phyloP scores from a whole-genome alignment of 2,888 invertebrate genomes.

The Myathropa florea region DNA sequence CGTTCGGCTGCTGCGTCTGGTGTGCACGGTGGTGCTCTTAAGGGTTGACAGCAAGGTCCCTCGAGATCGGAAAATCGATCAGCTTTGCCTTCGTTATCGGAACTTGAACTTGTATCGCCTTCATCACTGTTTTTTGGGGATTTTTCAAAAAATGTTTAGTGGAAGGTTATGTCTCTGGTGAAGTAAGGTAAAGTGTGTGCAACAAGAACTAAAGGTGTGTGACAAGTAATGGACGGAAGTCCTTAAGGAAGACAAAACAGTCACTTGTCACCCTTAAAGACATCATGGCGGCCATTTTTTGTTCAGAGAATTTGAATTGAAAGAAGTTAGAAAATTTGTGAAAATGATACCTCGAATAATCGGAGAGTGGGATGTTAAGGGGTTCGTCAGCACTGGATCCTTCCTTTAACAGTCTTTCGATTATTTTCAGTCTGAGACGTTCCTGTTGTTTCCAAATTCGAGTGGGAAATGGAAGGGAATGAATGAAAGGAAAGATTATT shows the following conservation, averaged over 20 bases:
- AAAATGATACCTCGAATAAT: slow-evolving; percentile 89
- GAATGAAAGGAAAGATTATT: slow-evolving; percentile 37
- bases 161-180: not conserved
- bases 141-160: not conserved
- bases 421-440: slow-evolving; percentile 89
- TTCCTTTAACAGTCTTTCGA: slow-evolving; percentile 88
- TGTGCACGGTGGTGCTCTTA: slow-evolving; percentile 87
- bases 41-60: slow-evolving; percentile 80
- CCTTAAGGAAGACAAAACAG: not conserved
- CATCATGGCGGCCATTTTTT: not conserved
- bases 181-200: not conserved
- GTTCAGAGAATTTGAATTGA: not conserved
- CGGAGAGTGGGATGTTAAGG: slow-evolving; percentile 91
- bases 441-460: slow-evolving; percentile 82
- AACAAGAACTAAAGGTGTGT: too few species aligned
- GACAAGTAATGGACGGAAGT: not conserved
- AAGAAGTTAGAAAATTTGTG: not conserved
- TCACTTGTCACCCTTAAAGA: not conserved
- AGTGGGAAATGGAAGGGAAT: slow-evolving; percentile 21
- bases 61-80: slow-evolving; percentile 78
- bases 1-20: slow-evolving; percentile 82
- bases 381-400: slow-evolving; percentile 95
- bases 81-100: slow-evolving; percentile 83
- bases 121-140: slow-evolving; percentile 84
- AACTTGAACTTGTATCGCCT: slow-evolving; percentile 88